Evolutionary conservation across 2,888 invertebrate genomes (phyloP), one percentile per base, ranked within the genome.

Genomic region (Tanypteryx hageni): DNA sequence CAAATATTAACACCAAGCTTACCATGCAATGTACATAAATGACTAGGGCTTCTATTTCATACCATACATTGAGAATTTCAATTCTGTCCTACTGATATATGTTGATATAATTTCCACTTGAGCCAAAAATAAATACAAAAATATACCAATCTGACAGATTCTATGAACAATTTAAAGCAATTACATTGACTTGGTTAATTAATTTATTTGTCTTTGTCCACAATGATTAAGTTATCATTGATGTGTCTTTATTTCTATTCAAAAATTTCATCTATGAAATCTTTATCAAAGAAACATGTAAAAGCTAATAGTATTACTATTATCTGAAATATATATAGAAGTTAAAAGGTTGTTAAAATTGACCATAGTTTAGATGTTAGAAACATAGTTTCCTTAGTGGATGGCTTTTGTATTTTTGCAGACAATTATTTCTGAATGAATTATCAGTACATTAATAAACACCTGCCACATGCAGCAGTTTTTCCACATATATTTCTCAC

Each of bases 111-210:
- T 57, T 83, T 57, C 83, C 57, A 83, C 83, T 0, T 16, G 57
- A 83, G 83, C 56, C 83, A 83, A 83, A 83, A 83, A 83, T 83
- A 83, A 83, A 83, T 83, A 83, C 57, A 83, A 83, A 83, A 83
- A 83, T 83, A 83, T 83, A 57, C 83, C 56, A 16, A 83, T 83
- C 83, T 83, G 44, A 83, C 16, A 57, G 18, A 56, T 83, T 31
- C 56, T 57, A n/a, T 44, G 57, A 83, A 83, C n/a, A 44, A 57
- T 83, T 83, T 57, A 83, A 18, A 16, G n/a, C 83, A 57, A 57
- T 44, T 44, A 44, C 44, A 44, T 44, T 44, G 44, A 44, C 44
- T 44, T 44, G 44, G 44, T 44, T 44, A 44, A 44, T 44, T 44
- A 44, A 44, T 44, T 44, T 1, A 44, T 44, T 44, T 44, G 44